Evolutionary conservation across 2,113 vertebrate species (phyloP).

Genomic region (Plecturocebus donacophilus): DNA sequence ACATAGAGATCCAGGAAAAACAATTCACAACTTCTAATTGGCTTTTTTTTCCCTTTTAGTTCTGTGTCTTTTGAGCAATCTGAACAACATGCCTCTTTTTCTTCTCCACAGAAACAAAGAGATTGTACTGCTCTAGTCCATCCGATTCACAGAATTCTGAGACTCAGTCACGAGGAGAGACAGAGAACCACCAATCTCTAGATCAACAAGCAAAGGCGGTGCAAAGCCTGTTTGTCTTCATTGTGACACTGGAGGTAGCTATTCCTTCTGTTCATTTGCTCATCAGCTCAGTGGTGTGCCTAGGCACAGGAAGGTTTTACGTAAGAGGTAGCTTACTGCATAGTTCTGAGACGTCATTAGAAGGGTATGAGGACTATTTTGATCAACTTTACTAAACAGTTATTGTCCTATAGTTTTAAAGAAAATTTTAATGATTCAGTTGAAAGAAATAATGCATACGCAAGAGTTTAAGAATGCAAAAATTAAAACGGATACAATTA

Average conservation of each 20-base stretch:
- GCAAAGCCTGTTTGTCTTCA: neutral
- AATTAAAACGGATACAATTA: neutral
- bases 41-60: neutral
- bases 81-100: neutral
- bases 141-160: neutral
- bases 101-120: constrained; percentile 14
- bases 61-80: neutral
- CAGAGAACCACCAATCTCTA: neutral
- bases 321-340: neutral
- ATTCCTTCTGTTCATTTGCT: rapidly evolving
- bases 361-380: neutral
- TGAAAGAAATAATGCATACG: neutral
- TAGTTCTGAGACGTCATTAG: neutral
- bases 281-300: rapidly evolving
- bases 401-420: neutral
- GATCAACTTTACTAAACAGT: neutral
- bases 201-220: neutral
- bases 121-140: neutral
- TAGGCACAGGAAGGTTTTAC: neutral
- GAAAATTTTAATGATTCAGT: neutral
- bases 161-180: neutral
- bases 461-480: neutral
- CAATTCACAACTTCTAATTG: neutral
- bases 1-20: neutral
- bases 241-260: neutral